Evolutionary conservation across 2,797 vertebrate species (phyloP).

Genomic region (Acipenser ruthenus): DNA sequence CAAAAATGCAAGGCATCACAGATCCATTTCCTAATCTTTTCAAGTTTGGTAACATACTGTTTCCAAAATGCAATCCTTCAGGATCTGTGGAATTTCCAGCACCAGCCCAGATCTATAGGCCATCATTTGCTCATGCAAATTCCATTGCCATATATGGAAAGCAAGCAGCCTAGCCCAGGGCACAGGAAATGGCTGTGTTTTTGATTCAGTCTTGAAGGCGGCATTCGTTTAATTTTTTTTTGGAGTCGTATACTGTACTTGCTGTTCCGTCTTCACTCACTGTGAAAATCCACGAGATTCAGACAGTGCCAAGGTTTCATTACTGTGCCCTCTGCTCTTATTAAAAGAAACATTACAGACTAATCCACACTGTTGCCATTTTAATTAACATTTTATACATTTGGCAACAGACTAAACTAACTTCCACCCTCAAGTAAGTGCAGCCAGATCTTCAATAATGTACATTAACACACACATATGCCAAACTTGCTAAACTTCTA

Average conservation of each 20-base stretch:
- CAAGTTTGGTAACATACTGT: slow-evolving; percentile 42
- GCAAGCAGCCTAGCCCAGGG: slow-evolving; percentile 41
- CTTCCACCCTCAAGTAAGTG: too few species aligned
- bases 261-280: slow-evolving; percentile 32
- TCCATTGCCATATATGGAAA: slow-evolving; percentile 75
- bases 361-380: too few species aligned
- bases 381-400: too few species aligned
- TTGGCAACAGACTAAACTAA: too few species aligned
- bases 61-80: slow-evolving; percentile 45
- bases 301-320: too few species aligned
- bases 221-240: slow-evolving; percentile 42
- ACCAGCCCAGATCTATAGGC: slow-evolving; percentile 53
- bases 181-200: slow-evolving; percentile 72
- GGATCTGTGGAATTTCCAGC: slow-evolving; percentile 56
- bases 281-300: slow-evolving; percentile 22
- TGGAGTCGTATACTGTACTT: slow-evolving; percentile 17
- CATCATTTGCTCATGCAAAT: slow-evolving; percentile 60
- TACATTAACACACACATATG: too few species aligned
- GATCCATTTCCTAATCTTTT: slow-evolving; percentile 31
- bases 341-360: too few species aligned
- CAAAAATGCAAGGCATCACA: not conserved
- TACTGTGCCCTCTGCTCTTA: too few species aligned
- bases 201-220: slow-evolving; percentile 62
- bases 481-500: too few species aligned
- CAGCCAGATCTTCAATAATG: too few species aligned